Base-by-base conservation (phyloP, 2,888 invertebrate species). In the Ichneumoninae sp. region DNA sequence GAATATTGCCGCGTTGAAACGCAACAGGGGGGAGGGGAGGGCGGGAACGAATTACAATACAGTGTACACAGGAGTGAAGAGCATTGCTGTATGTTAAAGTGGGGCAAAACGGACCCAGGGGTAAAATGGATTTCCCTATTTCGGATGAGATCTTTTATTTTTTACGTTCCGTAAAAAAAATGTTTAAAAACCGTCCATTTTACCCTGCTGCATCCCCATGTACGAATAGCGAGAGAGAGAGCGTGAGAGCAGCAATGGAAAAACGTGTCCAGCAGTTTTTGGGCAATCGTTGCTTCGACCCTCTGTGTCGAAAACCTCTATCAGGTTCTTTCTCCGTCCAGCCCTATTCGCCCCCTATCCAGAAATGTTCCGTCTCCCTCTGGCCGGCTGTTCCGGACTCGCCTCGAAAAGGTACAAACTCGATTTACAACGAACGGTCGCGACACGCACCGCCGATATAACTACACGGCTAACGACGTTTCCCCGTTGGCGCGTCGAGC, bases 391-490 rank as follows among this genome's bases (percentile, higher is more conserved):
- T 70, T 52, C 65, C 71, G 47, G 50, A 50, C 71, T 62, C 52
- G 52, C 66, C 70, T 36, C 79, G 88, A 87, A 90, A 90, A 90
- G 89, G 90, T 88, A 90, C 89, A 90, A 92, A 92, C 90, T 92
- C 92, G 90, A 92, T 92, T 92, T 91, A 90, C 90, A 91, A 86
- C 86, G 87, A 81, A 86, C 90, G 89, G 89, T 88, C 90, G 89
- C 90, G 91, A 91, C 91, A 92, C 91, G 91, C 91, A 92, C 88
- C 87, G 89, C 83, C 91, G 90, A 91, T 92, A 90, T 92, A 91
- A 91, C 92, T 90, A 88, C 90, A 90, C 88, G 90, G 91, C 90
- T 93, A 93, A 93, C 92, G 91, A 92, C 91, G 91, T 93, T 93
- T 91, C 90, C 89, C 89, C 90, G 90, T 92, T 92, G 91, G 89